Conservation (phyloP, 2,888 invertebrate species). For the Lacanobia wlatinum region DNA sequence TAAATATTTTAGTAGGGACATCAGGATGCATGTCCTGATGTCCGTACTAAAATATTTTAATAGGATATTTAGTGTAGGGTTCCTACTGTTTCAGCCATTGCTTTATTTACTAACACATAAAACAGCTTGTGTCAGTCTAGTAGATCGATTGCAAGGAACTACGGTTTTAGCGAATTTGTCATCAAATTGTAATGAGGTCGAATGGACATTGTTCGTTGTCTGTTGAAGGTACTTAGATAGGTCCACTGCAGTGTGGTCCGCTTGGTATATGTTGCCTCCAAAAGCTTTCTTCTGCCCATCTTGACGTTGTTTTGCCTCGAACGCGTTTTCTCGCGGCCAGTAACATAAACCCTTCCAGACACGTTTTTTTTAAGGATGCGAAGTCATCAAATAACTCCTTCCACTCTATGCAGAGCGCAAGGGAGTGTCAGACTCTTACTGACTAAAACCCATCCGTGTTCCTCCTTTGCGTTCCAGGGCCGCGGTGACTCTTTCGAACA, state of each 20-base stretch:
- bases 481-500: too few relatives aligned
- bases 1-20: slow-evolving; percentile 30
- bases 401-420: too few relatives aligned
- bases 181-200: too few relatives aligned
- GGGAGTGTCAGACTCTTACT: too few relatives aligned
- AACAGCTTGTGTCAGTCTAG: not conserved
- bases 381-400: too few relatives aligned
- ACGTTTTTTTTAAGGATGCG: too few relatives aligned
- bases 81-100: not conserved
- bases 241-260: not conserved
- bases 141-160: not conserved
- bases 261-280: not conserved
- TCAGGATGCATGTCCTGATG: too few relatives aligned
- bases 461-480: too few relatives aligned
- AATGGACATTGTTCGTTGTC: not conserved
- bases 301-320: not conserved
- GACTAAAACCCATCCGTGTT: too few relatives aligned
- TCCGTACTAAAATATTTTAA: slow-evolving; percentile 41
- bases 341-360: too few relatives aligned
- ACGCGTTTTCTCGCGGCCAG: too few relatives aligned
- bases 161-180: not conserved
- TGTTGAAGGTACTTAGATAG: not conserved
- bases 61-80: not conserved
- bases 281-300: not conserved
- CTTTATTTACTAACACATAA: not conserved